phyloP scores from a whole-genome alignment of 2,888 invertebrate genomes.

The Gerris lacustris region DNA sequence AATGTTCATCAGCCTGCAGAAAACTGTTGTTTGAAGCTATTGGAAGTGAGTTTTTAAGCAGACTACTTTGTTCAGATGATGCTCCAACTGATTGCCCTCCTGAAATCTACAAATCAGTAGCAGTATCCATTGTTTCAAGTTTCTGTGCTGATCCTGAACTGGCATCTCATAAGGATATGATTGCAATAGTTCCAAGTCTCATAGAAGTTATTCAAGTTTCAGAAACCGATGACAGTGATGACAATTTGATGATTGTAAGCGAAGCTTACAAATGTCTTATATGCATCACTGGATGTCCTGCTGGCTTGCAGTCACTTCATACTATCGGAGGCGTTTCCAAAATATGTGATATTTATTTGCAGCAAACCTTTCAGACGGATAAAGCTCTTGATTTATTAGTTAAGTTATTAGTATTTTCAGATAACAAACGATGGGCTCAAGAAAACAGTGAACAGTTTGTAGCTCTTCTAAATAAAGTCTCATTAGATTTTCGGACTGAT shows the following conservation, averaged over 20 bases:
- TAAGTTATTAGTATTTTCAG: slow-evolving; percentile 57
- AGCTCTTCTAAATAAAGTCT: slow-evolving; percentile 66
- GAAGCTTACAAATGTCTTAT: slow-evolving; percentile 75
- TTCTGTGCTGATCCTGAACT: slow-evolving; percentile 72
- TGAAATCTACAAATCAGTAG: slow-evolving; percentile 80
- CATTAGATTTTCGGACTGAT: slow-evolving; percentile 77
- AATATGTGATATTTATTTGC: slow-evolving; percentile 74
- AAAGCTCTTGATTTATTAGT: slow-evolving; percentile 73
- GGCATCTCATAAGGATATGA: slow-evolving; percentile 69
- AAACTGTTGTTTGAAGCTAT: slow-evolving; percentile 77
- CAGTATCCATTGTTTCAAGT: slow-evolving; percentile 71
- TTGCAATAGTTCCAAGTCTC: slow-evolving; percentile 68
- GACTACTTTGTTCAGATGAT: slow-evolving; percentile 59
- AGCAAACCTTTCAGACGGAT: slow-evolving; percentile 79
- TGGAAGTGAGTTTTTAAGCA: slow-evolving; percentile 73
- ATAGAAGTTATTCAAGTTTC: slow-evolving; percentile 71
- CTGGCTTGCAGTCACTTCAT: slow-evolving; percentile 66
- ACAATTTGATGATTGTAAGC: slow-evolving; percentile 72
- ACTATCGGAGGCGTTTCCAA: slow-evolving; percentile 65
- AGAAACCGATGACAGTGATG: slow-evolving; percentile 66
- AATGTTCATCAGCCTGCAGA: slow-evolving; percentile 59
- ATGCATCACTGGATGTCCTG: slow-evolving; percentile 62
- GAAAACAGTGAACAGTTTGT: slow-evolving; percentile 67
- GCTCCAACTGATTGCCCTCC: slow-evolving; percentile 80
- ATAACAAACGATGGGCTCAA: slow-evolving; percentile 58